phyloP scores from a whole-genome alignment of 2,888 invertebrate genomes.

The Drosophila suboccidentalis region DNA sequence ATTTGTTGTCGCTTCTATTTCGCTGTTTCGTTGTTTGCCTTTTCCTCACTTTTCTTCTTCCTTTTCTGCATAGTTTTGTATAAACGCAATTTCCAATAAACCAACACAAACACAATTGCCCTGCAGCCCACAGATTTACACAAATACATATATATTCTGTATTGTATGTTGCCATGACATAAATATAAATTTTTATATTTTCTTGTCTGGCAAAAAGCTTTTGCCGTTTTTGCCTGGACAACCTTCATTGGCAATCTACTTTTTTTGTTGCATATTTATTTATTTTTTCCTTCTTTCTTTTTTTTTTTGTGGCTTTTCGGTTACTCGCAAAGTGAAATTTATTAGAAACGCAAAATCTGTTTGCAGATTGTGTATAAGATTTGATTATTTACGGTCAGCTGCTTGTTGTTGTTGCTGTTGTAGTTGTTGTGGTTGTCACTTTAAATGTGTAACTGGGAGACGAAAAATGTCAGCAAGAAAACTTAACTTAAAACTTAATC shows the following conservation, averaged over 20 bases:
- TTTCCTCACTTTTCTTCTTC: conserved; percentile 2
- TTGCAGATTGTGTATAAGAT: conserved; percentile 77
- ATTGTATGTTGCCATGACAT: conserved; percentile 37
- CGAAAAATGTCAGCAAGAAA: not conserved
- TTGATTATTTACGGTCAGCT: conserved; percentile 77
- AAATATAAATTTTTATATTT: conserved; percentile 73
- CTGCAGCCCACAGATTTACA: conserved; percentile 12
- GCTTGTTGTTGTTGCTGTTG: conserved; percentile 40
- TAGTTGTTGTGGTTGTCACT: conserved; percentile 23
- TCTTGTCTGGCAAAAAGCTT: conserved; percentile 66
- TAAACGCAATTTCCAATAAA: conserved; percentile 52
- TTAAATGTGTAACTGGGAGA: conserved; percentile 20
- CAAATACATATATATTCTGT: conserved; percentile 29
- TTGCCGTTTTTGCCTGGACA: conserved; percentile 37
- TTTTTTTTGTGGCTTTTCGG: conserved; percentile 29
- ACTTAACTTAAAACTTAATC: not conserved
- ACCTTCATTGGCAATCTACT: conserved; percentile 49
- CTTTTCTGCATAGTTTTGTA: conserved; percentile 39
- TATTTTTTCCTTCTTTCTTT: conserved; percentile 12
- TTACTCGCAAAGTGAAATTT: conserved; percentile 76
- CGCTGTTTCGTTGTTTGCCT: conserved; percentile 11
- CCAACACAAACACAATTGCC: conserved; percentile 28
- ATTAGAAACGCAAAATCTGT: conserved; percentile 81
- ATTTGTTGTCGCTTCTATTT: conserved; percentile 64
- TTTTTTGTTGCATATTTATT: conserved; percentile 21